phyloP scores from a whole-genome alignment of 2,113 vertebrate species.

The Paracanthobrama guichenoti region DNA sequence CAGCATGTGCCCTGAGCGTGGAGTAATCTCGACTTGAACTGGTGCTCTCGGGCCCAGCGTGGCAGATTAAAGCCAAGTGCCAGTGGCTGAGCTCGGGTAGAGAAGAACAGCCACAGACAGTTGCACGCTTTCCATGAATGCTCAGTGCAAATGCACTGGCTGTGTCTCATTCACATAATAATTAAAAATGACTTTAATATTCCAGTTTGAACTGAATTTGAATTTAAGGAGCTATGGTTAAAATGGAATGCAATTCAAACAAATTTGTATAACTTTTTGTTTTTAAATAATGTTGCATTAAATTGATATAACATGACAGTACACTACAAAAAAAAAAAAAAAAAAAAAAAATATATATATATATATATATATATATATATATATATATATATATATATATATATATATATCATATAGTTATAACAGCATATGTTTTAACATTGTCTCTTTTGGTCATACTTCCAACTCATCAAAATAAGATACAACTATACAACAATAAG shows the following conservation, averaged over 20 bases:
- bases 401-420: too few relatives aligned
- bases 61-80: not conserved
- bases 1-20: conserved; percentile 2
- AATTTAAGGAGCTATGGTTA: too few relatives aligned
- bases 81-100: not conserved
- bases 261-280: too few relatives aligned
- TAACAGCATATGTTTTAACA: too few relatives aligned
- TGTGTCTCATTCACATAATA: not conserved
- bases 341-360: too few relatives aligned
- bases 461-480: too few relatives aligned
- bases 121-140: not conserved
- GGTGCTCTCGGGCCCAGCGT: not conserved
- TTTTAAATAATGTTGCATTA: not conserved
- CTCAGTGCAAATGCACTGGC: not conserved
- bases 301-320: not conserved
- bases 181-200: not conserved
- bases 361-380: too few relatives aligned
- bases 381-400: too few relatives aligned
- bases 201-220: not conserved
- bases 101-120: conserved; percentile 25
- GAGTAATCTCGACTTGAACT: conserved; percentile 32
- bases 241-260: too few relatives aligned
- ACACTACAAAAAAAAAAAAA: too few relatives aligned
- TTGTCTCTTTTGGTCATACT: too few relatives aligned
- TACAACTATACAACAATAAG: too few relatives aligned